Conservation (phyloP, 2,888 invertebrate species). For the Euplagia quadripunctaria region DNA sequence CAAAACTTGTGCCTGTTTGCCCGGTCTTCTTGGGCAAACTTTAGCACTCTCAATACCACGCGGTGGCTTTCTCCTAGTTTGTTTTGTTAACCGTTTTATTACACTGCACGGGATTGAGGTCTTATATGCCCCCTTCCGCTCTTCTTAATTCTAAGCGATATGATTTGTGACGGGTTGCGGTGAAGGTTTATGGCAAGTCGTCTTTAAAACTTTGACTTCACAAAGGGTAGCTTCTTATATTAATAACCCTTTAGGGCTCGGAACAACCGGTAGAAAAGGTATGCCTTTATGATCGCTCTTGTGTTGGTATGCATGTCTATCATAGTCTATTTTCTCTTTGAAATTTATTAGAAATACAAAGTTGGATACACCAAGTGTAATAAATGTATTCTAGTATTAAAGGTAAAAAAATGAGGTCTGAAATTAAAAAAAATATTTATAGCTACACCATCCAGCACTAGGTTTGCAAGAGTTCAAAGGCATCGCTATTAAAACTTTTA, state of each 20-base stretch:
- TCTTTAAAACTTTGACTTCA: conserved; percentile 2
- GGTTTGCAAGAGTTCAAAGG: too few species aligned
- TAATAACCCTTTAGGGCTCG: not conserved
- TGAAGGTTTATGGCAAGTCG: conserved; percentile 10
- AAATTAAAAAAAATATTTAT: too few species aligned
- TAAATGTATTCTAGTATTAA: too few species aligned
- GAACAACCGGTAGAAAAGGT: not conserved
- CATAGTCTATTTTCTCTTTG: too few species aligned
- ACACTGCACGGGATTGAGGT: conserved; percentile 44
- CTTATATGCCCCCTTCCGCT: conserved; percentile 22
- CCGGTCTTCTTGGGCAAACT: conserved; percentile 61
- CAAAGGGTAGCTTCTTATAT: not conserved
- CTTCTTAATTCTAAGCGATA: conserved; percentile 28
- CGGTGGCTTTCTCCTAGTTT: conserved; percentile 63
- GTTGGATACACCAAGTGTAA: too few species aligned
- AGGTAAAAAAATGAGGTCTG: too few species aligned
- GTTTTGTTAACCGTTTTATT: conserved; percentile 63
- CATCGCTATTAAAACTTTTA: too few species aligned
- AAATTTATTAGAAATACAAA: too few species aligned
- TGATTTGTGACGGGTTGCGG: conserved; percentile 33
- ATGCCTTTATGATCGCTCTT: not conserved
- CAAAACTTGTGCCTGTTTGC: conserved; percentile 62
- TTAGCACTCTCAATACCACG: conserved; percentile 58
- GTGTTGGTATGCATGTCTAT: not conserved
- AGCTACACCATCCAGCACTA: too few species aligned